Base-by-base conservation (phyloP, 2,113 vertebrate genomes). In the Apodemus sylvaticus region DNA sequence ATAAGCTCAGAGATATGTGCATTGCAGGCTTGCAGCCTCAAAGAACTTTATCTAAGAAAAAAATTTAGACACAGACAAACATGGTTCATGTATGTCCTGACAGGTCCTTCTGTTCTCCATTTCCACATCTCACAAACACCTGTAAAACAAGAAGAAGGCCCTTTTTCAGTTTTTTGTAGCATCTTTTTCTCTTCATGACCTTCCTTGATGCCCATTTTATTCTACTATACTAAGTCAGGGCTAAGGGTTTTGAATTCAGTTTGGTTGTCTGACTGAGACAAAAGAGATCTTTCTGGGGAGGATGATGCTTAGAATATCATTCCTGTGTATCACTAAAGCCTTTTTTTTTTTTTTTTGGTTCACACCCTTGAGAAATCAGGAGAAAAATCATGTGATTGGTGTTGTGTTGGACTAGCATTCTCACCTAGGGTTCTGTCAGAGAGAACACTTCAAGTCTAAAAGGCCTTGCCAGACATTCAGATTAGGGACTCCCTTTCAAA, bases 31-130 rank as follows among this genome's bases (percentile, higher is more conserved):
- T 85, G 36, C 66, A 93, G 85, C 16, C 71, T 94, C 89, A 92
- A 89, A 85, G 79, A 92, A 94, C 85, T 97, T 95, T 55, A 71
- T 82, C 36, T 94, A 51, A 66, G 74, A 96, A 86, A 94, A 96
- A 90, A 83, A 76, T 92, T 96, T 76, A 95, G 64, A 60, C 79
- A 95, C 87, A 93, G 71, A 89, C 92, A 96, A 95, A 91, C 22
- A 93, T 45, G 31, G 76, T 93, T 78, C 93, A 60, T 94, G 60
- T 94, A 82, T 73, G 66, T 91, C 42, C 95, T 96, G 89, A 71
- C 66, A 95, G 71, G 60, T 86, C 81, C 29, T 60, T 95, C 89
- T 45, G 90, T 89, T 94, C 93, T 97, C 89, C 93, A 51, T 78
- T 86, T 71, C 76, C 71, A 85, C 1, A 42, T 77, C 92, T 48